Evolutionary conservation across 2,113 vertebrate species (phyloP), one percentile per base, ranked within the genome.

Genomic region (Eulacestoma nigropectus): DNA sequence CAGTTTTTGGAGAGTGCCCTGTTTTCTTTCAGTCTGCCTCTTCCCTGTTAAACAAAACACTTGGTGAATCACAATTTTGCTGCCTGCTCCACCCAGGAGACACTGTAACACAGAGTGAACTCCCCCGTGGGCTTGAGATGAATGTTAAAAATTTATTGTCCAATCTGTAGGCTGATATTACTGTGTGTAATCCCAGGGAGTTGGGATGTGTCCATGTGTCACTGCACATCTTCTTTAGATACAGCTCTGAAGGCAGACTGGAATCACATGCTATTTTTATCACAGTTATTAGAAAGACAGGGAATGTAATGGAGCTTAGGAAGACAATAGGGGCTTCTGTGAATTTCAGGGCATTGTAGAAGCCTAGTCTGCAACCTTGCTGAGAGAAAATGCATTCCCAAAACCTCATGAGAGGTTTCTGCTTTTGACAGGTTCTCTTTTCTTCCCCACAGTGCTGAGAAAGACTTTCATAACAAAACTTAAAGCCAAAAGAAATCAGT

Each of bases 91-190:
- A 69, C 53, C 32, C 78, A 92, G 73, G 57, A 82, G 74, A 76
- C 15, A 8, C 33, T 78, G 69, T 37, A 46, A 77, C 64, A 78
- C 77, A 42, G 42, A 59, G 52, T 81, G 93, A 90, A 73, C 60
- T 93, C 52, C 83, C 76, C 21, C 3, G 0, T 3, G 30, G 75
- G 64, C 79, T 85, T 5, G 16, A 33, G 69, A 53, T 5, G 68
- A 63, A 59, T 84, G 91, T 92, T 62, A 93, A 94, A 93, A 90
- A 91, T 91, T 73, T 76, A 85, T 84, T 80, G 73, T 39, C 50
- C 83, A 84, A 7, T 84, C 74, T 92, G 64, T 47, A 57, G 57
- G 57, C 67, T 91, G 89, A 59, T 84, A 79, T 50, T 37, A 17
- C 57, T 52, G 53, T 44, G 64, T 0, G 1, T 46, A 90, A 87